Evolutionary conservation across 2,113 vertebrate species (phyloP), one percentile per base, ranked within the genome.

Genomic region (Oryzias celebensis): DNA sequence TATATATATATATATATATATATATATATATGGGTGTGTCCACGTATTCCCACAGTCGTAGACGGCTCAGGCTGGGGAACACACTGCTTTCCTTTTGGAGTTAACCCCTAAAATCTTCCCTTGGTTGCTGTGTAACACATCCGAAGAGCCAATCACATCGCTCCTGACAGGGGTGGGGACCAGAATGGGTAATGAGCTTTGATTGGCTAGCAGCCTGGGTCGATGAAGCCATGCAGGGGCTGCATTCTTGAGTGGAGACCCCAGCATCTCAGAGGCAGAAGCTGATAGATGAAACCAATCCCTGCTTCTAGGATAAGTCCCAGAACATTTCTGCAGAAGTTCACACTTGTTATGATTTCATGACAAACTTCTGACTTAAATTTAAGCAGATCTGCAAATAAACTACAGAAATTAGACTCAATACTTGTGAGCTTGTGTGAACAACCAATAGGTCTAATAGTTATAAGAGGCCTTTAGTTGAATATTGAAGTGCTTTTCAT

Each of bases 271-370:
- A 53, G 17, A 59, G 13, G 44, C 52, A 28, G 26, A 28, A 28
- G 20, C 20, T 68, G 73, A 68, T 53, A 62, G 57, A 59, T 52
- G 58, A 78, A 53, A 16, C 52, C 54, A 62, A 68, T 77, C 56
- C 80, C 47, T 87, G 84, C 88, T 86, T 84, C 75, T 54, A 56
- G 58, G 48, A 70, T 66, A 62, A 65, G 48, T 20, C 23, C 31
- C 49, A 48, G 81, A 53, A 80, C 85, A 83, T 78, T 86, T 86
- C 71, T 22, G 88, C 36, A 36, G 75, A 73, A 74, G 51, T 76
- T 82, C 58, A 76, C 55, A 70, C 61, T 46, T 67, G 63, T 45
- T 71, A 66, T 58, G 65, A 62, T 70, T 65, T 46, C 14, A 24
- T 63, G 58, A 48, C 61, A 41, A 69, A 20, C 20, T 20, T 20